Base-by-base conservation (phyloP, 1,140 invertebrate genomes). In the Tetramorium simillimum region DNA sequence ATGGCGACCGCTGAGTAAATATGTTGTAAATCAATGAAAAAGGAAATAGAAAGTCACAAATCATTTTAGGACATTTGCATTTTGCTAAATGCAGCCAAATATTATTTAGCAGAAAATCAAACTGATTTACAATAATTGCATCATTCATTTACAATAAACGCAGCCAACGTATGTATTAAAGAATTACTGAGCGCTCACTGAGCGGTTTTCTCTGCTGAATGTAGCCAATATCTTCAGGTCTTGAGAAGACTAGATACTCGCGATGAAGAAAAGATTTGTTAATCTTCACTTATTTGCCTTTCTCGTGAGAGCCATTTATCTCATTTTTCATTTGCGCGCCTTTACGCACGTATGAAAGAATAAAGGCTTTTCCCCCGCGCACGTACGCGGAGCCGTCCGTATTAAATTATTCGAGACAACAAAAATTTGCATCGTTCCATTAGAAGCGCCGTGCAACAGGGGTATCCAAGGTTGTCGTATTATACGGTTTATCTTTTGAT, bases 321-420 rank as follows among this genome's bases (percentile, higher is more conserved):
- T 69, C 12, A 9, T 24, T 69, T 46, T 46, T 46, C 18, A 21
- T 16, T 12, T 1, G n/a, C 14, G 6, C 0, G 16, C 63, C n/a
- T 40, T 67, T 46, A 67, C 18, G 18, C 12, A 18, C 28, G 40
- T 69, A 69, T 1, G 63, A 21, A 40, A 60, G 5, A 9, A 21
- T 16, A 65, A 69, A 49, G 7, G 7, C 0, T 43, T 56, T 14
- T 51, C 0, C 1, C n/a, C 33, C 37, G 14, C 9, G 16, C 4
- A 6, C 3, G 9, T 40, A 10, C 16, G n/a, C 12, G n/a, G 18
- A 10, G 1, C 10, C n/a, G 5, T 16, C 40, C 10, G 40, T 46
- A 46, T 69, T 21, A 73, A 73, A 58, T 76, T 76, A 76, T 58
- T 75, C n/a, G 51, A 75, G 51, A 56, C 49, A 76, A 76, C 33